A percentile compares a stretch with the other conserved stretches of the same genome.
phyloP scores from a whole-genome alignment of 2,888 invertebrate genomes.

The Zaprionus obscuricornis region DNA sequence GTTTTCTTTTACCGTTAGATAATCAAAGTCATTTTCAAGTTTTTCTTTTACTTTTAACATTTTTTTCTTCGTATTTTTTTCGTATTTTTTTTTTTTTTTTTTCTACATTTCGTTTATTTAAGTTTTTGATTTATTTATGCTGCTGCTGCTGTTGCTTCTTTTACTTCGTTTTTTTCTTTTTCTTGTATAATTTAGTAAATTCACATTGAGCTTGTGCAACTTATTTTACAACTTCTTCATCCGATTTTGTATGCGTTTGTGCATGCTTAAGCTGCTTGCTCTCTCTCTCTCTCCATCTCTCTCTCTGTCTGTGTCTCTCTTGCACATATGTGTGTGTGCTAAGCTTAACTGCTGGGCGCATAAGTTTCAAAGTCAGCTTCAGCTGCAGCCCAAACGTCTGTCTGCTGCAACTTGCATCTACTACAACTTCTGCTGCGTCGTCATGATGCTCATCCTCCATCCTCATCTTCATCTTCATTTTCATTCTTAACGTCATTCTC shows the following conservation, averaged over 20 bases:
- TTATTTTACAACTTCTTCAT: slow-evolving; percentile 72
- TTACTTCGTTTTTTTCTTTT: neutral
- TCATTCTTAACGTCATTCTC: no score
- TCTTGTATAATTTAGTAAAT: slow-evolving; percentile 46
- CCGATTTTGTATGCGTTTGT: slow-evolving; percentile 63
- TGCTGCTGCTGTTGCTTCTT: no score
- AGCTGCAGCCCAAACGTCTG: neutral
- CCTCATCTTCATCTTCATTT: neutral
- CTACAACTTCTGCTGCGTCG: slow-evolving; percentile 59
- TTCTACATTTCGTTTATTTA: no score
- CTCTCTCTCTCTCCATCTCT: slow-evolving; percentile 21
- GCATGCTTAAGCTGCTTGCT: slow-evolving; percentile 54
- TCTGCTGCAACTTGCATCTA: slow-evolving; percentile 36
- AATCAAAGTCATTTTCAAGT: no score
- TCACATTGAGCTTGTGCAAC: slow-evolving; percentile 55
- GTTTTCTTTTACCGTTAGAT: no score
- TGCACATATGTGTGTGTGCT: slow-evolving; percentile 27
- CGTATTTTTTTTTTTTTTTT: no score
- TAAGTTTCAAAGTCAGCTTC: slow-evolving; percentile 71
- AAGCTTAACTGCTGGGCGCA: slow-evolving; percentile 61
- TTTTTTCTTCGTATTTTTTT: no score
- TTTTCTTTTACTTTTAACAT: no score
- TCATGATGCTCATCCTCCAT: slow-evolving; percentile 31
- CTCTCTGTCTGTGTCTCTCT: no score
- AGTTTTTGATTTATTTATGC: no score